Conservation (phyloP, 2,797 vertebrate species). For the Furcifer pardalis region DNA sequence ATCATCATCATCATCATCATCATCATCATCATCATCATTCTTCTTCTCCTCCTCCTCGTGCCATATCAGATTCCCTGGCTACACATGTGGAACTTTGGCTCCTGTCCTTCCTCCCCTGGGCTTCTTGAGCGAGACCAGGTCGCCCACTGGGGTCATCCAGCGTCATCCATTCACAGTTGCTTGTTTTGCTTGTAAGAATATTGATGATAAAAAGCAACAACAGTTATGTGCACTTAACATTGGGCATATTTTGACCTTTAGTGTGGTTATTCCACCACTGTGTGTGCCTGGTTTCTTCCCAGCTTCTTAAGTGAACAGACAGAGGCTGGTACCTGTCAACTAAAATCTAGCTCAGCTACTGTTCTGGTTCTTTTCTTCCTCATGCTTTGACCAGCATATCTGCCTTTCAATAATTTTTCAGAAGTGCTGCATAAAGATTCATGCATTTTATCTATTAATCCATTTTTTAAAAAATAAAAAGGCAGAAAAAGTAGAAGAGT, state of each 20-base stretch:
- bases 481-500: too few relatives aligned
- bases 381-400: not conserved
- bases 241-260: not conserved
- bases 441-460: not conserved
- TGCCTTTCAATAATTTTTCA: not conserved
- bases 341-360: not conserved
- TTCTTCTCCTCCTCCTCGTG: too few relatives aligned
- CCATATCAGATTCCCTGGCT: too few relatives aligned
- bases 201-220: not conserved
- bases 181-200: not conserved
- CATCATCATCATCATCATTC: too few relatives aligned
- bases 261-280: not conserved
- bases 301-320: not conserved
- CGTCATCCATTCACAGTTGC: too few relatives aligned
- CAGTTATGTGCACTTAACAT: too few relatives aligned
- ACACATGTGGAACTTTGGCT: too few relatives aligned
- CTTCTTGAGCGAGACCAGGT: too few relatives aligned
- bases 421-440: not conserved
- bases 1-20: too few relatives aligned
- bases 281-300: not conserved
- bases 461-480: constrained; percentile 8
- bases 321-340: not conserved
- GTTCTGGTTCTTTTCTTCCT: not conserved
- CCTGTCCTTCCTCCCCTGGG: too few relatives aligned
- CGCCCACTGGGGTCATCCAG: too few relatives aligned